Evolutionary conservation across 2,888 invertebrate species (phyloP), one percentile per base, ranked within the genome.

Genomic region (Dromius quadrimaculatus): DNA sequence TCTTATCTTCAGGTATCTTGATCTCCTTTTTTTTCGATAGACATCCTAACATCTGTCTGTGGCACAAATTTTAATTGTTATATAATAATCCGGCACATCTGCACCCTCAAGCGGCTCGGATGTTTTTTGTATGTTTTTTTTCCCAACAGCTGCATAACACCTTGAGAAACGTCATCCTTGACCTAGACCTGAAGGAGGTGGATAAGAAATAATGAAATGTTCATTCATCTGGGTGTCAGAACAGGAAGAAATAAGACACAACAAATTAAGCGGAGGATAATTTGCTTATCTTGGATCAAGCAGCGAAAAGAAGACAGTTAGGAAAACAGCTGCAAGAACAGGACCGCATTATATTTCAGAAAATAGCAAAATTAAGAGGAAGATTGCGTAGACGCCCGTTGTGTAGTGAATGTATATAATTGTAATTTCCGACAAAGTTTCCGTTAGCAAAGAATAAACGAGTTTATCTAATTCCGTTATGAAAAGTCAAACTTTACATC

Each of bases 71-170:
- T 54, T 54, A 54, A 54, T 54, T 54, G 50, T 54, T 54, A 54
- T 54, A 54, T 54, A 54, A 54, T 54, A 23, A 54, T 23, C 28
- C 41, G 11, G 23, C 28, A 28, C 50, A 54, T 54, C 50, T 54
- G 50, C 50, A 23, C 47, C 22, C 41, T 41, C 41, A 41, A 41
- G 41, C 13, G n/a, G n/a, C n/a, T n/a, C 41, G 47, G 50, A 28
- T 13, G 28, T 50, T 50, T 50, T 50, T 50, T 50, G 50, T 47
- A 23, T 8, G 19, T 6, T 2, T 36, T 41, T 41, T 13, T 13
- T 15, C 41, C 41, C 13, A 28, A 54, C 50, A 54, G 50, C 50
- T 54, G 50, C 28, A 4, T 13, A 23, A 54, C 50, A 54, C 28
- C 50, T 54, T 54, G 28, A 28, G 23, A 28, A 23, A 41, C 15